phyloP scores from a whole-genome alignment of 2,888 invertebrate species.

The Steinernema hermaphroditum region DNA sequence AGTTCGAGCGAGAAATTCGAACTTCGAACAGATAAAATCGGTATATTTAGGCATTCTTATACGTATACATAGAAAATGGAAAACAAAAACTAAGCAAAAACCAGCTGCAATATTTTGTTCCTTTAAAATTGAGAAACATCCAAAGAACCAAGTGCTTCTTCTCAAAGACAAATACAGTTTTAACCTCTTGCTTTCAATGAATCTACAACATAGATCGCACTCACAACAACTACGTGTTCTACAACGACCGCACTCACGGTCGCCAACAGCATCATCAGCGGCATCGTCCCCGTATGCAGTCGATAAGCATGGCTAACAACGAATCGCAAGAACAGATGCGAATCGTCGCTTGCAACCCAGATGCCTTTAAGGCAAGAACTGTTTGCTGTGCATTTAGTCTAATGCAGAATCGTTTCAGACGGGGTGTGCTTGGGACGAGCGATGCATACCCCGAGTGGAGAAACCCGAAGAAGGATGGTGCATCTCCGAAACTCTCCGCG shows the following conservation, averaged over 20 bases:
- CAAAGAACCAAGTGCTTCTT: too few species aligned
- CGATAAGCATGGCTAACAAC: slow-evolving; percentile 51
- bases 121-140: too few species aligned
- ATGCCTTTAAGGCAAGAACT: slow-evolving; percentile 48
- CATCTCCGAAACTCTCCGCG: slow-evolving; percentile 50
- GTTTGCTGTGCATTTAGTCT: not conserved
- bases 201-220: not conserved
- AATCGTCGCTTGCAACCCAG: slow-evolving; percentile 54
- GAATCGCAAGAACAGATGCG: slow-evolving; percentile 49
- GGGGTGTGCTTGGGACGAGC: slow-evolving; percentile 53
- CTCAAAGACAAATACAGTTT: not conserved
- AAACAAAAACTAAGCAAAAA: too few species aligned
- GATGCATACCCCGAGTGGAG: slow-evolving; percentile 51
- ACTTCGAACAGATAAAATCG: slow-evolving; percentile 49
- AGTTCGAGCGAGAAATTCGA: slow-evolving; percentile 52
- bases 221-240: slow-evolving; percentile 22
- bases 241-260: not conserved
- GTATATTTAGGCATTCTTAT: not conserved
- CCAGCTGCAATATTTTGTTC: too few species aligned
- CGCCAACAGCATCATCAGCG: not conserved
- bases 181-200: not conserved
- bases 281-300: slow-evolving; percentile 1
- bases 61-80: too few species aligned
- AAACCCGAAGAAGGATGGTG: slow-evolving; percentile 51
- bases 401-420: slow-evolving; percentile 39